Evolutionary conservation across 2,797 vertebrate species (phyloP).

Genomic region (Anguilla megastoma): DNA sequence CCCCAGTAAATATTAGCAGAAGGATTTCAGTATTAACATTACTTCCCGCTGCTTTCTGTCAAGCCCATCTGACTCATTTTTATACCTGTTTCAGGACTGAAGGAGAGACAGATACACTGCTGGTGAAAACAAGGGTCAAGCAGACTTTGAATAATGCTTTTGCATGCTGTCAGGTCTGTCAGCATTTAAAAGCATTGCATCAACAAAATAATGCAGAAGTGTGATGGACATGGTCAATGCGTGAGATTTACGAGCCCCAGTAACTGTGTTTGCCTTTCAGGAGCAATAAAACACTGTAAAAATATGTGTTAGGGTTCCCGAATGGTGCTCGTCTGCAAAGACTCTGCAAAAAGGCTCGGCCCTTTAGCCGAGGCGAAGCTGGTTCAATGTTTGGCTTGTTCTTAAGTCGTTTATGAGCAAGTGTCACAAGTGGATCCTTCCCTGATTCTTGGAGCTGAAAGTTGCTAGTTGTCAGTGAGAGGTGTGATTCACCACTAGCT

Average conservation of each 20-base stretch:
- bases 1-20: constrained; percentile 22
- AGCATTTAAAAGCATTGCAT: neutral
- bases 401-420: neutral
- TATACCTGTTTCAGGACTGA: neutral
- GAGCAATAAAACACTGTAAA: neutral
- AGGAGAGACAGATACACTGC: neutral
- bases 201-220: neutral
- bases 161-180: neutral
- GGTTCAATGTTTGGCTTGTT: neutral
- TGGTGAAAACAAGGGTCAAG: neutral
- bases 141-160: constrained; percentile 9
- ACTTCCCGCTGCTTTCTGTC: neutral
- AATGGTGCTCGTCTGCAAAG: neutral
- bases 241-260: neutral
- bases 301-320: neutral
- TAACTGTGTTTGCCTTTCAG: neutral
- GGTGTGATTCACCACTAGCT: neutral
- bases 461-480: neutral
- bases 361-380: neutral
- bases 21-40: neutral
- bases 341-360: neutral
- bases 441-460: neutral
- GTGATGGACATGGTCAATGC: neutral
- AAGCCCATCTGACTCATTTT: neutral
- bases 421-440: neutral